Base-by-base conservation (phyloP, 2,797 vertebrate species). In the Ibycter americanus region DNA sequence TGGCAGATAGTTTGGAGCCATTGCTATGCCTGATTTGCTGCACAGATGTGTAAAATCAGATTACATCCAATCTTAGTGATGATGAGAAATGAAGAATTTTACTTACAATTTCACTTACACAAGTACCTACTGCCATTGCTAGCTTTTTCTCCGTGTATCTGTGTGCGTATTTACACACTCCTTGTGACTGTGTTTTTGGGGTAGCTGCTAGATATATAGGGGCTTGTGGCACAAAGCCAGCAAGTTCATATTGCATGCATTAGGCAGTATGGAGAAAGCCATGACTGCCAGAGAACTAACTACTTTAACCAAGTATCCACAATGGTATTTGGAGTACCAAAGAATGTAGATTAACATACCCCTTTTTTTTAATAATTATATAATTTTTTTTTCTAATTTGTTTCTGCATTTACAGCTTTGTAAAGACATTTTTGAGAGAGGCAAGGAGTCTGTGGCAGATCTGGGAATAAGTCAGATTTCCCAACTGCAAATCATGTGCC, bases 401-500 rank as follows among this genome's bases (percentile, higher is more conserved):
- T 78, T 90, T 87, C 58, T 87, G 11, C 17, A 29, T 87, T 92
- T 94, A 25, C 3, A 77, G 55, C 15, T 91, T 88, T 36, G 18
- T 21, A 70, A 95, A 59, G 26, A 9, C 42, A 70, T 83, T 91
- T 91, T 42, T 68, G 51, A 73, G 51, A 76, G 27, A 71, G 19
- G 14, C 27, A 62, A 90, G 31, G 9, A 67, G 67, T 49, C 63
- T 94, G 55, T 77, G 88, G 32, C 52, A 49, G 44, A 90, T 96
- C 70, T 90, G 59, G 58, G 70, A 94, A 96, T 81, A 88, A 93
- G 20, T 72, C 79, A 78, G 17, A 83, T 93, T 87, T 93, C n/a
- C 66, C 8, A 16, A 51, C 80, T 92, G 36, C 8, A 59, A 46
- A 42, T 90, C 52, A 36, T 56, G 38, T 87, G 81, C 62, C 55